phyloP scores from a whole-genome alignment of 2,888 invertebrate genomes.

The Campaea margaritaria region DNA sequence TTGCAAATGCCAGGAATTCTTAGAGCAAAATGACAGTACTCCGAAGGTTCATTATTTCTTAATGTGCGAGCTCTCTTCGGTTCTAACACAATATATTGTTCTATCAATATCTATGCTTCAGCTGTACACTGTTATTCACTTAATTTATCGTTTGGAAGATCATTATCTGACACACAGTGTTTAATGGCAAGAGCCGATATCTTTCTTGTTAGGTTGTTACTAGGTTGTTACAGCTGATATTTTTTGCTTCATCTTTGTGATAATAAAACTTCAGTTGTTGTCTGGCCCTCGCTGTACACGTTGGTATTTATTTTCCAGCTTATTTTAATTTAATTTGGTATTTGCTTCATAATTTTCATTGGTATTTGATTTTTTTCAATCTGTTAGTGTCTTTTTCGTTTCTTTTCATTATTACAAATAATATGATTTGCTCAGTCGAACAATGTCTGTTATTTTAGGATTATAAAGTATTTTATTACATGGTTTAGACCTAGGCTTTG shows the following conservation, averaged over 20 bases:
- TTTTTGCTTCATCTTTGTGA: slow-evolving; percentile 1
- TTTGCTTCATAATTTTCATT: too few species aligned
- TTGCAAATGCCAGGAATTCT: slow-evolving; percentile 8
- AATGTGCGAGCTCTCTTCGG: background rate
- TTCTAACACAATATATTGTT: background rate
- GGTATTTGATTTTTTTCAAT: too few species aligned
- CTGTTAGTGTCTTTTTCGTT: too few species aligned
- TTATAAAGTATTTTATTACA: background rate
- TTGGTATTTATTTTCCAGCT: background rate
- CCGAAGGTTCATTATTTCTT: slow-evolving; percentile 11
- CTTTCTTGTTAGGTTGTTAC: slow-evolving; percentile 26
- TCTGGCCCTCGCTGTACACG: background rate
- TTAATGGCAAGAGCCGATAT: background rate
- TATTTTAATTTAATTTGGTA: too few species aligned
- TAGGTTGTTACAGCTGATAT: background rate
- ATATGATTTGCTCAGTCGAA: too few species aligned
- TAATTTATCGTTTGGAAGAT: slow-evolving; percentile 24
- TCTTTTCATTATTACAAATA: too few species aligned
- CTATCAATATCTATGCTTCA: slow-evolving; percentile 8
- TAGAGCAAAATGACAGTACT: too few species aligned
- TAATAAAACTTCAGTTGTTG: background rate
- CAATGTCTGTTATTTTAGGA: background rate
- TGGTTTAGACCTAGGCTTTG: too few species aligned
- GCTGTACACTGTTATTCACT: slow-evolving; percentile 17
- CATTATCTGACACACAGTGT: slow-evolving; percentile 8